Conservation (phyloP, 2,888 invertebrate species). For the Machimus atricapillus region DNA sequence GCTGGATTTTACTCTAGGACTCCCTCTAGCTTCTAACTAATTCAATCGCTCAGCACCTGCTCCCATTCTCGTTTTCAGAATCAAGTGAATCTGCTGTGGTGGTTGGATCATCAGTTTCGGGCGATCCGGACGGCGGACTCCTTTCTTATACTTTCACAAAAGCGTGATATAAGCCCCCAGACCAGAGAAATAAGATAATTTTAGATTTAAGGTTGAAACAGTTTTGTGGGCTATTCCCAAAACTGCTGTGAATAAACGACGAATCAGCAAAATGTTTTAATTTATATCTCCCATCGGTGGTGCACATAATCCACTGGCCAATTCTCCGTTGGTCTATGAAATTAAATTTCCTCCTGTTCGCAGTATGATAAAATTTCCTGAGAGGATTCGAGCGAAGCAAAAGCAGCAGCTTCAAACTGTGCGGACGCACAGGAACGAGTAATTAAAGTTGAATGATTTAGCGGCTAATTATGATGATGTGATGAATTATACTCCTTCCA, state of each 20-base stretch:
- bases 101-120: background rate
- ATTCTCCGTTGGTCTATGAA: background rate
- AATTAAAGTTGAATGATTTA: constrained; percentile 6
- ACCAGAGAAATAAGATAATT: background rate
- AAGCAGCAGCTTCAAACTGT: background rate
- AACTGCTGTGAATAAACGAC: background rate
- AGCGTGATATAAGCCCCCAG: background rate
- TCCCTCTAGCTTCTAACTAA: background rate
- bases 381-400: background rate
- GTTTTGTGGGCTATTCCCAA: background rate
- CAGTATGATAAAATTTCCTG: background rate
- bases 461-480: constrained; percentile 18
- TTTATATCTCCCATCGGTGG: background rate
- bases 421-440: background rate
- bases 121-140: background rate
- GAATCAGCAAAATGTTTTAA: background rate
- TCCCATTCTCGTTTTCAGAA: background rate
- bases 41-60: background rate
- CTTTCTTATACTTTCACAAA: background rate
- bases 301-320: background rate
- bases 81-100: background rate
- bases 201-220: background rate
- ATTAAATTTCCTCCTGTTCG: background rate
- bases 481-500: background rate
- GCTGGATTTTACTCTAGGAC: too few species aligned